These are phyloP conservation scores for Diaphora mendica DNA, from an alignment of 2,888 invertebrate species.

Conservation along the genomic window DNA sequence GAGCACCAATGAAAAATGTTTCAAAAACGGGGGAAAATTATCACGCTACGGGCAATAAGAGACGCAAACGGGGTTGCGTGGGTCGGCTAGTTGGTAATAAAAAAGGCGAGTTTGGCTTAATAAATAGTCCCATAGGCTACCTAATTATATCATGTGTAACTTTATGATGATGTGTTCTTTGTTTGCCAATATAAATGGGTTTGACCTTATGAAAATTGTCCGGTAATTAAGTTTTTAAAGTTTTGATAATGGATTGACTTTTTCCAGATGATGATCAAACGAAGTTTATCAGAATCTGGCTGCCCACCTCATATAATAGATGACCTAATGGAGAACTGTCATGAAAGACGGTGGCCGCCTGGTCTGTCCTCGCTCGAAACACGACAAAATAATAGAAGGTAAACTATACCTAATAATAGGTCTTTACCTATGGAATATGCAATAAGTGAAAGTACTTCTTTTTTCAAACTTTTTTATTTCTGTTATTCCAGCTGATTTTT, in stretches of 20 bases:
- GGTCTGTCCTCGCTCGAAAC: constrained; percentile 97
- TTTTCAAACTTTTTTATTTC: too few species aligned
- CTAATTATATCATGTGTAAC: not conserved
- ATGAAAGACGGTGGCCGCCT: constrained; percentile 97
- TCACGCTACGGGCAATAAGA: too few species aligned
- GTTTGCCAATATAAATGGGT: not conserved
- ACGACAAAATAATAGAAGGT: constrained; percentile 96
- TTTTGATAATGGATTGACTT: constrained; percentile 5
- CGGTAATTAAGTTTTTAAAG: not conserved
- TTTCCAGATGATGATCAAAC: constrained; percentile 95
- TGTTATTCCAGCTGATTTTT: too few species aligned
- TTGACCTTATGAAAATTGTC: not conserved
- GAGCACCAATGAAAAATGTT: too few species aligned
- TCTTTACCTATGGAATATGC: too few species aligned
- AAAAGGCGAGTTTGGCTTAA: too few species aligned
- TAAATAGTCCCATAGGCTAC: too few species aligned
- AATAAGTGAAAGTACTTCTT: too few species aligned
- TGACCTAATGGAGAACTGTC: constrained; percentile 98
- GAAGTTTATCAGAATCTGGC: constrained; percentile 96
- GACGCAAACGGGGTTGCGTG: too few species aligned
- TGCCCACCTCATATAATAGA: constrained; percentile 97
- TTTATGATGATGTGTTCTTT: not conserved
- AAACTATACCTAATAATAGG: constrained; percentile 61
- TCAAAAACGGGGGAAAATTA: too few species aligned
- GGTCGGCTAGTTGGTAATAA: too few species aligned